Conservation (phyloP, 2,797 vertebrate genomes). For the Protosalanx chinensis region DNA sequence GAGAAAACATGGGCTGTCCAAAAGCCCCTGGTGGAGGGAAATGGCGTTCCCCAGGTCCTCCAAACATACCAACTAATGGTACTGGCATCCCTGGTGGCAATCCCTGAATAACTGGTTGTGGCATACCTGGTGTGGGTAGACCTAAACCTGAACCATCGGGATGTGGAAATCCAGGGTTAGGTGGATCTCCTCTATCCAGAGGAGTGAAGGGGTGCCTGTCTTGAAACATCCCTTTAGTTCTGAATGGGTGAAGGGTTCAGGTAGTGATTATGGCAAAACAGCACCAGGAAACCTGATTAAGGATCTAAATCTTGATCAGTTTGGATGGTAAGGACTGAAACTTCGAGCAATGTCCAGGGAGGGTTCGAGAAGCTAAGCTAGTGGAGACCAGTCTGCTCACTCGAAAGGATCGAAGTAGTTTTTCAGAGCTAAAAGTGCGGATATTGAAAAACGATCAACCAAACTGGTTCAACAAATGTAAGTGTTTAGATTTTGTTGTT, state of each 20-base stretch:
- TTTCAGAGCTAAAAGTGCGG: no score
- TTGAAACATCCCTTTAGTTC: constrained; percentile 44
- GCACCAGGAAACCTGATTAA: background rate
- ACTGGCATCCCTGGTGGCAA: constrained; percentile 1
- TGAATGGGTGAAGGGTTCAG: constrained; percentile 12
- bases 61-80: background rate
- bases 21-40: constrained; percentile 44
- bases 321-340: background rate
- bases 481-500: no score
- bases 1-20: constrained; percentile 20
- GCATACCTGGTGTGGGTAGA: background rate
- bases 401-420: no score
- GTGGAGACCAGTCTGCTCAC: no score
- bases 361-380: no score
- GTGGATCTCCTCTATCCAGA: constrained; percentile 3
- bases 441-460: no score
- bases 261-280: background rate
- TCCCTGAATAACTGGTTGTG: background rate
- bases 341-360: background rate
- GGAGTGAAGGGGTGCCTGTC: constrained; percentile 41
- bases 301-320: no score
- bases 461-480: no score
- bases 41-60: constrained; percentile 25
- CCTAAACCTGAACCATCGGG: constrained; percentile 38
- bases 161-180: constrained; percentile 15